Percentiles rank a stretch among this genome's conserved stretches.
These are phyloP conservation scores for Protonibea diacanthus DNA, from an alignment of 2,797 vertebrate species.

Conservation along the genomic window DNA sequence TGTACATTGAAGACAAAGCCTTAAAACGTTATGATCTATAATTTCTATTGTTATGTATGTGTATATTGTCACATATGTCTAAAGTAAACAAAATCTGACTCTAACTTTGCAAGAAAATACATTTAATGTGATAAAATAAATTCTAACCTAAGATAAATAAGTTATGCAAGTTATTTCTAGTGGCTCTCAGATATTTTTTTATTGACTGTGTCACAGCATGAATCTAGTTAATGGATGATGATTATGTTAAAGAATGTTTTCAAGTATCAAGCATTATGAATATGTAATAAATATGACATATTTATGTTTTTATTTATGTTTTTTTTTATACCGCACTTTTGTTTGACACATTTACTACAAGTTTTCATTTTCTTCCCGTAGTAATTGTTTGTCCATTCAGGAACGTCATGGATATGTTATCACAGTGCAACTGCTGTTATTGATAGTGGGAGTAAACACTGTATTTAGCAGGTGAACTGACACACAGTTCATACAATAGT, in stretches of 20 bases:
- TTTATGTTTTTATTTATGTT: too few relatives aligned
- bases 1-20: background rate
- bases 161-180: background rate
- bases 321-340: too few relatives aligned
- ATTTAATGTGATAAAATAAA: background rate
- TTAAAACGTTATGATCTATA: background rate
- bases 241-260: background rate
- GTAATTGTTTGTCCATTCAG: background rate
- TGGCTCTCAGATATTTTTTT: background rate
- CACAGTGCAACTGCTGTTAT: background rate
- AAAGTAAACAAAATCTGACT: background rate
- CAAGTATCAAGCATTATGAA: background rate
- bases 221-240: background rate
- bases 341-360: background rate
- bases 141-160: background rate
- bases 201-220: background rate
- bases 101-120: background rate
- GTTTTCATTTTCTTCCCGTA: background rate
- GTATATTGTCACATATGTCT: background rate
- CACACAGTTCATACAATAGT: conserved; percentile 34
- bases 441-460: conserved; percentile 17
- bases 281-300: too few relatives aligned
- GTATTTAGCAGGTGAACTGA: conserved; percentile 19
- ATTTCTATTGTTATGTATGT: background rate
- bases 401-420: conserved; percentile 24